phyloP scores from a whole-genome alignment of 1,140 invertebrate species.

The Ephestia elutella region DNA sequence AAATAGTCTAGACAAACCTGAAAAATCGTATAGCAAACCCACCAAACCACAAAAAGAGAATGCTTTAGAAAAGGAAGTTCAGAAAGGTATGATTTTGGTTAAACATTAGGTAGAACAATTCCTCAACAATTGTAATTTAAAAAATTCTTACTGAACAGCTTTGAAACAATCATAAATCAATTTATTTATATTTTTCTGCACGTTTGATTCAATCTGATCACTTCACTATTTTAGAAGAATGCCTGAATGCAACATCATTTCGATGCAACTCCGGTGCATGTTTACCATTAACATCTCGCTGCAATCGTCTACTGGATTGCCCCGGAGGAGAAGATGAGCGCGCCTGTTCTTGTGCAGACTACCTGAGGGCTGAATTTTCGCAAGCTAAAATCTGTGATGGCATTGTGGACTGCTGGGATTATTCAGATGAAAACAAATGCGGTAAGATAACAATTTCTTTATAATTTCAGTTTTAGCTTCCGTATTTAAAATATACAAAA shows the following conservation, averaged over 20 bases:
- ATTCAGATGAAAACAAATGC: conserved; percentile 85
- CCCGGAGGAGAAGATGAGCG: conserved; percentile 81
- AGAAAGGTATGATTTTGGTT: conserved; percentile 24
- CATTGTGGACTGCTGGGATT: conserved; percentile 86
- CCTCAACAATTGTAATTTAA: too few species aligned
- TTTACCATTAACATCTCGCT: conserved; percentile 78
- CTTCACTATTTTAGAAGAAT: conserved; percentile 62
- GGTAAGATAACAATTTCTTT: conserved; percentile 70
- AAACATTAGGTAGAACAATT: too few species aligned
- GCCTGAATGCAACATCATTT: conserved; percentile 69
- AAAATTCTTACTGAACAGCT: too few species aligned
- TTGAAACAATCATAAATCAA: too few species aligned
- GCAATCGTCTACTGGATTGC: conserved; percentile 85
- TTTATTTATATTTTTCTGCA: too few species aligned
- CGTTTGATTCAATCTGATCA: too few species aligned
- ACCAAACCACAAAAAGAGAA: conserved; percentile 46
- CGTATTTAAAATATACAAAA: too few species aligned
- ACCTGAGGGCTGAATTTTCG: conserved; percentile 80
- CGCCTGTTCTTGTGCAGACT: conserved; percentile 85
- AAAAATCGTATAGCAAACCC: conserved; percentile 52
- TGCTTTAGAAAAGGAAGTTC: conserved; percentile 18
- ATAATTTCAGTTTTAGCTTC: neutral
- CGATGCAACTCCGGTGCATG: conserved; percentile 80
- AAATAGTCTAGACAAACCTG: conserved; percentile 50
- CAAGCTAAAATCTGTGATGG: conserved; percentile 88